Conservation (phyloP, 2,113 vertebrate genomes). For the Gulo gulo region DNA sequence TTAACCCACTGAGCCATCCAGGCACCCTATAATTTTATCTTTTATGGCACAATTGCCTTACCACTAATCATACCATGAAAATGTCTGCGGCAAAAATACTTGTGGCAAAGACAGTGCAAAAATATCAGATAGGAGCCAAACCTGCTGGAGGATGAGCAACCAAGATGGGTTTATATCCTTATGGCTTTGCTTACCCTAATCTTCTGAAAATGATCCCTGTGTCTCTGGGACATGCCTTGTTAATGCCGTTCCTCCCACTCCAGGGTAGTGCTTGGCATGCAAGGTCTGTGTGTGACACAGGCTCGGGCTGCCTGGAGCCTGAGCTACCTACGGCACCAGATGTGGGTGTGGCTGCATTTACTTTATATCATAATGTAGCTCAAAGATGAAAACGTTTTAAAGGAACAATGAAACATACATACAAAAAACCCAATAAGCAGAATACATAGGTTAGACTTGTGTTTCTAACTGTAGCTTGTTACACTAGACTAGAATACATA, state of each 20-base stretch:
- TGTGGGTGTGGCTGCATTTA: too few relatives aligned
- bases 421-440: neutral
- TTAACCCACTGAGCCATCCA: neutral
- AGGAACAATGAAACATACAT: neutral
- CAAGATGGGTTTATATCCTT: neutral
- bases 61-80: neutral
- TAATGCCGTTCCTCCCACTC: neutral
- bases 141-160: neutral
- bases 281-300: neutral
- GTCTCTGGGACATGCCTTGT: neutral
- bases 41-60: neutral
- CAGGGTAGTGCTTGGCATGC: rapidly evolving
- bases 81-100: neutral
- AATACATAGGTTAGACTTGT: neutral
- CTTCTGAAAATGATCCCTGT: neutral
- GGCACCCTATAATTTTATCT: neutral
- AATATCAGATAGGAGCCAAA: neutral
- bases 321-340: neutral
- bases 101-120: neutral
- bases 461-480: neutral
- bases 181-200: neutral
- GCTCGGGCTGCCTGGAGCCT: neutral
- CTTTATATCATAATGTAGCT: neutral
- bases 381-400: neutral
- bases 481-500: neutral